A percentile compares a stretch with the other conserved stretches of the same genome.
These are phyloP conservation scores for Channa striata DNA, from an alignment of 2,797 vertebrate species.

Conservation along the genomic window DNA sequence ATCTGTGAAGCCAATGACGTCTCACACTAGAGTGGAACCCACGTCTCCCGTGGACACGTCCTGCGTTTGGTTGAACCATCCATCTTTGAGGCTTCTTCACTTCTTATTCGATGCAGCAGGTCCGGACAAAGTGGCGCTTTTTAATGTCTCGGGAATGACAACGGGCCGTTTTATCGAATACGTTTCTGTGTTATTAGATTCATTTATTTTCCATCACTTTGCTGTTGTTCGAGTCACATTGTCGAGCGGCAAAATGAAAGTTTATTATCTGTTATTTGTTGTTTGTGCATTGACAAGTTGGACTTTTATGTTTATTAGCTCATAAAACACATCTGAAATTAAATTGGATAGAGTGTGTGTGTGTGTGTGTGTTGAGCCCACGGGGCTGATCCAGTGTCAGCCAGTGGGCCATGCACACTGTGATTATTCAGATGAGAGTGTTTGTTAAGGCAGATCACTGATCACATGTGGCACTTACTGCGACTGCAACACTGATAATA, in stretches of 20 bases:
- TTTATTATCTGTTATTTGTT: background rate
- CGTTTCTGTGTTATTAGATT: background rate
- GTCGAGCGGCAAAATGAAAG: background rate
- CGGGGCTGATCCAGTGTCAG: conserved; percentile 53
- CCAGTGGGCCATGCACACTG: conserved; percentile 36
- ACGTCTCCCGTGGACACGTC: too few relatives aligned
- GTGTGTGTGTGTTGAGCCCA: conserved; percentile 11
- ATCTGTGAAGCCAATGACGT: too few relatives aligned
- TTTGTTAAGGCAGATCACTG: conserved; percentile 42
- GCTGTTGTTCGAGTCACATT: background rate
- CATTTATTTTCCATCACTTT: background rate
- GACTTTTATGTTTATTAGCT: background rate
- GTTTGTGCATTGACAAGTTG: background rate
- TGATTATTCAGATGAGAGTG: conserved; percentile 64
- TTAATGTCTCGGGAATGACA: too few relatives aligned
- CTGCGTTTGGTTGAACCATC: too few relatives aligned
- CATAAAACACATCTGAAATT: conserved; percentile 18
- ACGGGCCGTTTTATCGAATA: background rate
- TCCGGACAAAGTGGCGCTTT: too few relatives aligned
- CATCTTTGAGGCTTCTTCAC: too few relatives aligned
- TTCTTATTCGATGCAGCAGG: too few relatives aligned
- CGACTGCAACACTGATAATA: conserved; percentile 31
- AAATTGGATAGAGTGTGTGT: conserved; percentile 19
- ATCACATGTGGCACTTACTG: conserved; percentile 57
- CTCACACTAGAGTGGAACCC: too few relatives aligned